phyloP scores from a whole-genome alignment of 2,888 invertebrate species.

The Pedicia rivosa region DNA sequence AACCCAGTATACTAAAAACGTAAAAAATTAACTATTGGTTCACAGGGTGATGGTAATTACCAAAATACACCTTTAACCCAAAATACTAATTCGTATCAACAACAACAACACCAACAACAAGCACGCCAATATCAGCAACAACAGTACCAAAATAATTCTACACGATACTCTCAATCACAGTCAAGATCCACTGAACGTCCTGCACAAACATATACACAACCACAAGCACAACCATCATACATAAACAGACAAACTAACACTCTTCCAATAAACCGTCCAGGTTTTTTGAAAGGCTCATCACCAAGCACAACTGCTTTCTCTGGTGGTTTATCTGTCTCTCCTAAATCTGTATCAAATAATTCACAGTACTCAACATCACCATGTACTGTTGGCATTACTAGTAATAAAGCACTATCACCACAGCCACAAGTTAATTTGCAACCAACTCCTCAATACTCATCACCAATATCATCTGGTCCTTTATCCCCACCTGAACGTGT shows the following conservation, averaged over 20 bases:
- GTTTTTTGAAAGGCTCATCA: background rate
- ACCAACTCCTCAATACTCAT: constrained; percentile 6
- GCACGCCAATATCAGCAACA: constrained; percentile 9
- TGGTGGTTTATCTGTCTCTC: constrained; percentile 10
- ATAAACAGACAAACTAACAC: background rate
- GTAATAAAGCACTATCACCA: constrained; percentile 4
- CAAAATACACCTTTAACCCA: constrained; percentile 7
- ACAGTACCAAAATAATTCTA: constrained; percentile 12
- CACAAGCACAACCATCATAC: constrained; percentile 7
- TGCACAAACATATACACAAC: constrained; percentile 10
- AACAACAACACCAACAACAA: constrained; percentile 13
- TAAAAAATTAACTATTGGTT: background rate
- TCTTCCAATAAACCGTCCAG: background rate
- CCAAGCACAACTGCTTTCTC: constrained; percentile 12
- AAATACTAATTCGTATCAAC: constrained; percentile 10
- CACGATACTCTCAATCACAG: background rate
- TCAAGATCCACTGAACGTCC: constrained; percentile 6
- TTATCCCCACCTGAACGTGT: constrained; percentile 9
- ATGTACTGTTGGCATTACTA: background rate
- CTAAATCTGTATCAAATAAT: constrained; percentile 7
- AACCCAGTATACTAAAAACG: too few relatives aligned
- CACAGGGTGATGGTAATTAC: constrained; percentile 2
- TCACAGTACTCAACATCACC: background rate
- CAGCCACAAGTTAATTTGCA: constrained; percentile 3
- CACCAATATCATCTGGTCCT: constrained; percentile 1